A percentile compares a stretch with the other conserved stretches of the same genome.
Conservation (phyloP, 2,888 invertebrate genomes). For the Cryptophagus acutangulus region DNA sequence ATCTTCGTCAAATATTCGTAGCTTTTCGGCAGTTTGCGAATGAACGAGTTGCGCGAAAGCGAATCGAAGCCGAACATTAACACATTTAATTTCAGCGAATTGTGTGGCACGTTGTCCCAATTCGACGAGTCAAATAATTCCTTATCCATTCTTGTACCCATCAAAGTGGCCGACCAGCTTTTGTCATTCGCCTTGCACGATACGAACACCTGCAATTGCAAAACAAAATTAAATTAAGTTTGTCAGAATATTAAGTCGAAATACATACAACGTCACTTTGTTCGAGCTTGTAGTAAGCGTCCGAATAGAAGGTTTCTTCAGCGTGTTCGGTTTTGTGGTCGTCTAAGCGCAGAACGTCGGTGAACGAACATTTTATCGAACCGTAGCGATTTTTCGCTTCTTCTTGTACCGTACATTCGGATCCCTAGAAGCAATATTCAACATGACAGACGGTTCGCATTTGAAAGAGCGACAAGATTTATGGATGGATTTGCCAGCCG, state of each 20-base stretch:
- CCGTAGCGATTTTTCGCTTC: slow-evolving; percentile 47
- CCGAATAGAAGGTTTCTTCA: slow-evolving; percentile 47
- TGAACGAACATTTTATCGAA: slow-evolving; percentile 54
- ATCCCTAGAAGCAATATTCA: slow-evolving; percentile 39
- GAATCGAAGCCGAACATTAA: slow-evolving; percentile 88
- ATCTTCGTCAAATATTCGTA: slow-evolving; percentile 62
- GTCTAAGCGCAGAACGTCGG: slow-evolving; percentile 64
- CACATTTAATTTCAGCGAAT: slow-evolving; percentile 60
- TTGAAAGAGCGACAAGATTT: too few species aligned
- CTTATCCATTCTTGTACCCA: slow-evolving; percentile 55
- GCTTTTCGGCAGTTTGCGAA: slow-evolving; percentile 70
- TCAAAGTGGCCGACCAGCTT: slow-evolving; percentile 64
- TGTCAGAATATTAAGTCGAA: too few species aligned
- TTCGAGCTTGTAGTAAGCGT: slow-evolving; percentile 57
- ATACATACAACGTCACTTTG: slow-evolving; percentile 61
- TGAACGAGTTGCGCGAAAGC: slow-evolving; percentile 75
- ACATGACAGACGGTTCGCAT: not conserved
- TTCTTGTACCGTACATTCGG: slow-evolving; percentile 51
- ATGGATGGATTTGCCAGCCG: too few species aligned
- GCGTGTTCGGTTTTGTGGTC: slow-evolving; percentile 59
- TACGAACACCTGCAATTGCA: slow-evolving; percentile 53
- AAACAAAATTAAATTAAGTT: too few species aligned
- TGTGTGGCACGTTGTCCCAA: slow-evolving; percentile 50
- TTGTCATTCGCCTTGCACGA: slow-evolving; percentile 54
- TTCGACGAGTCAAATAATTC: slow-evolving; percentile 44